Evolutionary conservation across 2,797 vertebrate species (phyloP), one percentile per base, ranked within the genome.

Genomic region (Lacerta agilis): DNA sequence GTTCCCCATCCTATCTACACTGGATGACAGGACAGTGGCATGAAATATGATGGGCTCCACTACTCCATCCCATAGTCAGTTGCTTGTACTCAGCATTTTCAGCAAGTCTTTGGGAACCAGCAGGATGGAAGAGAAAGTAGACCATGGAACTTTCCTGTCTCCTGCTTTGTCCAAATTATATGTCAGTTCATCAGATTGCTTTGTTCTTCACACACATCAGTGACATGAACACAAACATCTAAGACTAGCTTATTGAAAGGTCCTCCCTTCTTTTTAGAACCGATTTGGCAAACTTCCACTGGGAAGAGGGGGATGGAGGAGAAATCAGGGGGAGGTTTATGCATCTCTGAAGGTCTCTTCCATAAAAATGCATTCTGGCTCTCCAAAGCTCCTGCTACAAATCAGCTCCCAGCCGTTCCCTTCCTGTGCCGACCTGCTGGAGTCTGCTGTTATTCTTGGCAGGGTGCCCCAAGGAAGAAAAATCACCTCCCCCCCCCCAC

Each of bases 381-480:
- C 95, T 94, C 90, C 8, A 96, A 96, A 93, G 91, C 96, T 95
- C 96, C 96, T 96, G 96, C 97, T 97, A 97, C 97, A 97, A 98
- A 98, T 97, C 97, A 97, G 97, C 96, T 96, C 97, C 97, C 97
- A 97, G 97, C 97, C 97, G 90, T 96, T 96, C 96, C 97, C 96
- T 98, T 98, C 98, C 98, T 98, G 98, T 97, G 97, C 97, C 98
- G 98, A 98, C 98, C 98, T 98, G 98, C 98, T 98, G 98, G 98
- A 98, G 98, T 98, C 98, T 96, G 96, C 97, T 98, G 98, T 98
- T 98, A 96, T 98, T 98, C 96, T 98, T 98, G 98, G 98, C 98
- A 87, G 97, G 93, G 93, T 94, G 97, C 98, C 98, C 93, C 92
- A 96, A 97, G 97, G 97, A 97, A 97, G 96, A 89, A 94, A 92